Evolutionary conservation across 2,888 invertebrate species (phyloP), one percentile per base, ranked within the genome.

Genomic region (Macaria notata): DNA sequence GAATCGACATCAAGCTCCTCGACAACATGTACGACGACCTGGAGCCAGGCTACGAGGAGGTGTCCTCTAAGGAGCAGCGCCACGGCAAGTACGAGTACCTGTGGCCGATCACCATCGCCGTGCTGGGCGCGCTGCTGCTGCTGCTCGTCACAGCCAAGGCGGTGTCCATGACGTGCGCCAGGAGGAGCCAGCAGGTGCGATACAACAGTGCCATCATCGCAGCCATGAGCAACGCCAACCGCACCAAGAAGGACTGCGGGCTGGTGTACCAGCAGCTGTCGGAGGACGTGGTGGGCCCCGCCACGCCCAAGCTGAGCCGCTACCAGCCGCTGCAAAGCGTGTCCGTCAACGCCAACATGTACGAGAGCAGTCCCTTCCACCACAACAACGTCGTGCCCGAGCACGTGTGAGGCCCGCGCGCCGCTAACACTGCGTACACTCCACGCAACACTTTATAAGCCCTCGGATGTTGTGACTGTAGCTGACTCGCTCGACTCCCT

Each of bases 251-350:
- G 73, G 94, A 95, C 79, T 94, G 94, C 69, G 95, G 95, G 3
- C 92, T 96, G 59, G 95, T 96, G 29, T 96, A 96, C 84, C 95
- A 95, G 75, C 95, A 95, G 66, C 86, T 96, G 54, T 95, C 95
- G 8, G 96, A 96, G 80, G 96, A 96, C 68, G 93, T 95, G 66
- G 92, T 93, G 8, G 94, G 94, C 48, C 94, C 94, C 4, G 88
- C 93, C 74, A 94, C 94, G 72, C 95, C 95, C 49, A 95, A 94
- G 79, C 88, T 94, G 61, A 94, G 92, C 84, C 93, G 94, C 80
- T 94, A 94, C 81, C 84, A 92, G 69, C 93, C 93, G 33, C 88
- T 94, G 61, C 93, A 92, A 60, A 87, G 75, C 74, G 87, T 88
- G 49, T 82, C 86, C 50, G 84, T 88, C 7, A 86, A 87, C 61